Conservation (phyloP, 2,888 invertebrate genomes). For the Torymus auratus region DNA sequence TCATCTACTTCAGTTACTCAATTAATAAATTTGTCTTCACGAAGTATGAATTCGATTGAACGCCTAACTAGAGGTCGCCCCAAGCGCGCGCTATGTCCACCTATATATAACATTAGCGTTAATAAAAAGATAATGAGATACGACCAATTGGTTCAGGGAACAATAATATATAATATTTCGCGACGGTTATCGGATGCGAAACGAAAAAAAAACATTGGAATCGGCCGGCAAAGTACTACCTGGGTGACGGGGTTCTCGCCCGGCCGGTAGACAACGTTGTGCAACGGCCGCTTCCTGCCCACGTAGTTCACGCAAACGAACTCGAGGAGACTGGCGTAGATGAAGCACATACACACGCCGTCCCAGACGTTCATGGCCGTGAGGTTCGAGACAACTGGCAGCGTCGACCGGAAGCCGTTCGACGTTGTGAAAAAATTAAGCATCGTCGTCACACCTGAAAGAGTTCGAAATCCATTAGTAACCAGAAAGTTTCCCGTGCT, state of each 20-base stretch:
- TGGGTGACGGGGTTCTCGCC: constrained; percentile 94
- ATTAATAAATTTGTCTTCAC: too few species aligned
- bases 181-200: not conserved
- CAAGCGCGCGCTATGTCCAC: too few species aligned
- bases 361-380: constrained; percentile 99
- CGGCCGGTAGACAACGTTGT: constrained; percentile 92
- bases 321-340: constrained; percentile 94
- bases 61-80: too few species aligned
- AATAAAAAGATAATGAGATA: too few species aligned
- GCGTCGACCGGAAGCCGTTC: constrained; percentile 92
- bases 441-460: constrained; percentile 95
- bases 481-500: constrained; percentile 58
- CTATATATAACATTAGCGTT: too few species aligned
- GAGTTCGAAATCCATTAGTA: not conserved
- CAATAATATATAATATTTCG: too few species aligned
- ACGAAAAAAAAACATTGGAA: not conserved
- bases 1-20: too few species aligned
- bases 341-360: constrained; percentile 97
- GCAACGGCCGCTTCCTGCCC: constrained; percentile 91
- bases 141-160: too few species aligned
- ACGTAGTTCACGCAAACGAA: constrained; percentile 97
- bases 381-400: constrained; percentile 95
- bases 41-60: too few species aligned
- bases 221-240: constrained; percentile 78
- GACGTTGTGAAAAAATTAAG: constrained; percentile 98